Evolutionary conservation across 2,888 invertebrate genomes (phyloP).

Genomic region (Callosobruchus maculatus): DNA sequence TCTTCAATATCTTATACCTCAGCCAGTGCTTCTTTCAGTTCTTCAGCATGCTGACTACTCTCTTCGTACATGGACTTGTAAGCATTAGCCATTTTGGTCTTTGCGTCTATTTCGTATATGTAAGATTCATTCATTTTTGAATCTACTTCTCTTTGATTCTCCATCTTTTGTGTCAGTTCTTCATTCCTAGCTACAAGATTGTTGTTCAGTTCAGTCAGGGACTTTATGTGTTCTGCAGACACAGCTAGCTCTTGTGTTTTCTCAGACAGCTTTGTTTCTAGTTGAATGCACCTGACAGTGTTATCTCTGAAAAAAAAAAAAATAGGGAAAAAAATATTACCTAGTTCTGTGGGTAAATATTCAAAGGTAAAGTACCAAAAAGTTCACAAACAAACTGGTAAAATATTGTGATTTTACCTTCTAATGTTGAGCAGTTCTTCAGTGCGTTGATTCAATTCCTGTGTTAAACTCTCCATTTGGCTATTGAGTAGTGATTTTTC

Average conservation of each 20-base stretch:
- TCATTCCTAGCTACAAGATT: constrained; percentile 66
- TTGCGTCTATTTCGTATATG: constrained; percentile 81
- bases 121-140: constrained; percentile 62
- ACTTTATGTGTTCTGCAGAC: constrained; percentile 64
- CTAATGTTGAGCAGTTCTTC: constrained; percentile 74
- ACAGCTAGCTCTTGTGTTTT: constrained; percentile 77
- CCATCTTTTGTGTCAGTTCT: constrained; percentile 64
- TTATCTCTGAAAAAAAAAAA: constrained; percentile 59
- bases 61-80: constrained; percentile 81
- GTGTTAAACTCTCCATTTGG: constrained; percentile 72
- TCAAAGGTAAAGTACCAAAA: too few relatives aligned
- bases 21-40: constrained; percentile 71
- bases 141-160: constrained; percentile 63
- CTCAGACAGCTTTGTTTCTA: constrained; percentile 74
- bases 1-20: too few relatives aligned
- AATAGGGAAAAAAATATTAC: too few relatives aligned
- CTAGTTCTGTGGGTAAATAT: too few relatives aligned
- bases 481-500: constrained; percentile 73
- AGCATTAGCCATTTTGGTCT: constrained; percentile 77
- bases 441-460: constrained; percentile 74
- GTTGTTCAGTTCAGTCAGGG: constrained; percentile 67
- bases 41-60: constrained; percentile 71
- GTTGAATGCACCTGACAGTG: constrained; percentile 59
- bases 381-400: too few relatives aligned
- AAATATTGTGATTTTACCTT: constrained; percentile 23